Base-by-base conservation (phyloP, 2,888 invertebrate species). In the Netelia melanura region DNA sequence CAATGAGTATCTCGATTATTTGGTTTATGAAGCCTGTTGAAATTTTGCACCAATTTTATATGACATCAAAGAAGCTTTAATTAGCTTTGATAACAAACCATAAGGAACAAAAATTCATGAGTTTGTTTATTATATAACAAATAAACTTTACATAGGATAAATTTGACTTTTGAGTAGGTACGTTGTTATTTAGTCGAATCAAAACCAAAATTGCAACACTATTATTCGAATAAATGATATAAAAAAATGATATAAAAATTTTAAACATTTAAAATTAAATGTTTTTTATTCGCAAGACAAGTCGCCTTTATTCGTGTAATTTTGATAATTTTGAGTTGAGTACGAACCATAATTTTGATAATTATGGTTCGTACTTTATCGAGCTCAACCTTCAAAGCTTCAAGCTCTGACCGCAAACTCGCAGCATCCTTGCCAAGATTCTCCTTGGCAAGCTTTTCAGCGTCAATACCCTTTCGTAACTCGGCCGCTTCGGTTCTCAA, bases 391-490 rank as follows among this genome's bases (percentile, higher is more conserved):
- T 81, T 80, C 48, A 90, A 64, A 62, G 74, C 78, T 43, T 68
- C 81, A n/a, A 83, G 64, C 81, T 88, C 88, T 14, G 30, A 80
- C 80, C 64, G 84, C 75, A 81, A 61, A 17, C 71, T 62, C 0
- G 75, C 67, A 43, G 81, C 10, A 70, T 84, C 72, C 11, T 84
- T 80, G 11, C 56, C 76, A 48, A 89, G 38, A 25, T 87, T 72
- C 44, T 88, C 88, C 21, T 86, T 87, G 23, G 81, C 76, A 1
- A 80, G 58, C 21, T 82, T 86, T 23, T 83, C 88, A 9, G 65
- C 68, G 2, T 23, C 82, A 9, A 86, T 62, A 11, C 78, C 79
- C 21, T 62, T 72, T n/a, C 77, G 64, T 44, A 86, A 65, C 48
- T 86, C 74, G 8, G 78, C 83, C 25, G 80, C 44, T 54, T 81